Base-by-base conservation (phyloP, 2,113 vertebrate species). In the Alethe diademata region DNA sequence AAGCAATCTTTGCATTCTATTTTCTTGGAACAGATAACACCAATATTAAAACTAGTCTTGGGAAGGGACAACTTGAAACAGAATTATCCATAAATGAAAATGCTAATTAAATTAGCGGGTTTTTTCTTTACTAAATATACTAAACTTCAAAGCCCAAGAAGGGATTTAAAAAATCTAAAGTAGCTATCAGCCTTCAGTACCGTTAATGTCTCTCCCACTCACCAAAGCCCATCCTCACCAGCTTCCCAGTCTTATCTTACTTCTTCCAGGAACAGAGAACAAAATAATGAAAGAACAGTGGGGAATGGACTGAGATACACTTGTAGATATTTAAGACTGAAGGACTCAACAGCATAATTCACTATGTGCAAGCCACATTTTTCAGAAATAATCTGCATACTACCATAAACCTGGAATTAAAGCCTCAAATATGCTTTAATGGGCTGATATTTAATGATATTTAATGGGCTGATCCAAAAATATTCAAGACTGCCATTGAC, bases 21-120 rank as follows among this genome's bases (percentile, higher is more conserved):
- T 92, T 35, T 50, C 38, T 47, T 81, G 56, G 38, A 91, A 80
- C 25, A 74, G 40, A 64, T 10, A 78, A 42, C 43, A 78, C 40
- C 43, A 84, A 60, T 64, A 71, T 47, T 71, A 86, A 90, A 88
- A 78, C 53, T 81, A 78, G 56, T 56, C 31, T 43, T 64, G 56
- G 64, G 76, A 92, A 91, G 51, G 64, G 47, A 81, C 22, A 88
- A 91, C 69, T 88, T 91, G 56, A 90, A 95, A 78, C 31, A 72
- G 69, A 93, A 78, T 89, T 78, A 76, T 66, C 91, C 36, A 88
- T 74, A 94, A 61, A 90, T 40, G n/a, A 92, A 96, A 93, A 58
- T 54, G 13, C 13, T 66, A 93, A 90, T 86, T 28, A 43, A 31
- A 78, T 58, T 42, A 47, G 33, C 16, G 6, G 26, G 50, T n/a